Evolutionary conservation across 2,888 invertebrate genomes (phyloP), one percentile per base, ranked within the genome.

Genomic region (Melanargia galathea): DNA sequence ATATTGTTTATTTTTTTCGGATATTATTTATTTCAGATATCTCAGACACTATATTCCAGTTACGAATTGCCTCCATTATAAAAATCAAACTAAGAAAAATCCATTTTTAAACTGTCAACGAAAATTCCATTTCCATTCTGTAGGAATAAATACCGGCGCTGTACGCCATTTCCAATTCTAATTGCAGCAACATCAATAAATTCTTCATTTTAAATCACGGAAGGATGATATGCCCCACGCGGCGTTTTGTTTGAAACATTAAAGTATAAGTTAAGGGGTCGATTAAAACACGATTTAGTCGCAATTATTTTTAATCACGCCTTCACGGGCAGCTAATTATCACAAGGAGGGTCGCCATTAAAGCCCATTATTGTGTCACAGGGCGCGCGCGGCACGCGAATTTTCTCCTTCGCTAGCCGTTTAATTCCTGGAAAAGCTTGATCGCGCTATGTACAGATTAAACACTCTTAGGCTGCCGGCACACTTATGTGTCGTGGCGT

Each of bases 351-450:
- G 46, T 35, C 30, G 62, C 56, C 38, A 67, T 69, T 69, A 65
- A 62, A 67, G 38, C 43, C 62, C 56, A 67, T 69, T 69, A 69
- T 45, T 49, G 60, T 68, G 69, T 67, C 68, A 60, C 63, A 64
- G 60, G 30, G 56, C 33, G 43, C 65, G 58, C 54, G 56, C 64
- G 46, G 58, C 66, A 62, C 58, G 64, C 62, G 59, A 59, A 62
- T 58, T 51, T 55, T 22, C 52, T 46, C 24, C 51, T 65, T 56
- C 16, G 33, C 54, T 30, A 30, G 45, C 33, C 35, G 33, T 46
- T 62, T 62, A 51, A 43, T 55, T 43, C 43, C 51, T 20, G 43
- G 26, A 38, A 49, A 59, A 51, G 16, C 16, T 33, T 59, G 24
- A 59, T 58, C 30, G 26, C 2, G 13, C 30, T 8, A 22, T 48